A percentile compares a stretch with the other conserved stretches of the same genome.
Evolutionary conservation across 2,113 vertebrate genomes (phyloP).

Genomic region (Thomomys bottae): DNA sequence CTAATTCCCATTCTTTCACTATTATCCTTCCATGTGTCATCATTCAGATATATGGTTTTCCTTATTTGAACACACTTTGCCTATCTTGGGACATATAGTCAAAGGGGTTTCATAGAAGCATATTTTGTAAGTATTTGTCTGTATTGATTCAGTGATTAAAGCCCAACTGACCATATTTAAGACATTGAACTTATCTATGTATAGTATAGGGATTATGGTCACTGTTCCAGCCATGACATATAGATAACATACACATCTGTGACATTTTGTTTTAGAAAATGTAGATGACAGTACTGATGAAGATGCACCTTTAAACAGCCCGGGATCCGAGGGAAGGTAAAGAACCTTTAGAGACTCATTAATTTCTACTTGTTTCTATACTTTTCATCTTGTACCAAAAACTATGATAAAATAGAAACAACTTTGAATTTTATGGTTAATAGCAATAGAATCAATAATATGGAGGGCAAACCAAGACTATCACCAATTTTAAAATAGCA

Average conservation of each 20-base stretch:
- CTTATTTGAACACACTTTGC: conserved; percentile 17
- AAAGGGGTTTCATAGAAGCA: conserved; percentile 9
- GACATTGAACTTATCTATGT: not conserved
- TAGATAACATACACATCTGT: conserved; percentile 55
- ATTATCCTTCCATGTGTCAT: not conserved
- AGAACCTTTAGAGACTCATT: not conserved
- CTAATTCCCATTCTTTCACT: not conserved
- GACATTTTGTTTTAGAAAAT: conserved; percentile 87
- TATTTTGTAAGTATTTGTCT: conserved; percentile 14
- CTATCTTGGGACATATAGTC: not conserved
- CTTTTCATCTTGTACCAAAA: conserved; percentile 20
- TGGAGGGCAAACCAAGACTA: not conserved
- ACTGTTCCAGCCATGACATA: not conserved
- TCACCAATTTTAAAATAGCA: conserved; percentile 40
- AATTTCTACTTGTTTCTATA: not conserved
- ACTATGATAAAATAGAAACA: conserved; percentile 3
- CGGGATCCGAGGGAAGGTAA: conserved; percentile 94
- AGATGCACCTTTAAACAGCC: conserved; percentile 92
- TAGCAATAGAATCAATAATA: not conserved
- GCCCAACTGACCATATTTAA: not conserved
- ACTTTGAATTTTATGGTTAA: conserved; percentile 31
- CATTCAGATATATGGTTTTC: conserved; percentile 12
- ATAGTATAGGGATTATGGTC: not conserved
- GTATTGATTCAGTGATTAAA: not conserved
- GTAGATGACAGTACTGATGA: conserved; percentile 96